Evolutionary conservation across 2,113 vertebrate genomes (phyloP).

Genomic region (Asarcornis scutulata): DNA sequence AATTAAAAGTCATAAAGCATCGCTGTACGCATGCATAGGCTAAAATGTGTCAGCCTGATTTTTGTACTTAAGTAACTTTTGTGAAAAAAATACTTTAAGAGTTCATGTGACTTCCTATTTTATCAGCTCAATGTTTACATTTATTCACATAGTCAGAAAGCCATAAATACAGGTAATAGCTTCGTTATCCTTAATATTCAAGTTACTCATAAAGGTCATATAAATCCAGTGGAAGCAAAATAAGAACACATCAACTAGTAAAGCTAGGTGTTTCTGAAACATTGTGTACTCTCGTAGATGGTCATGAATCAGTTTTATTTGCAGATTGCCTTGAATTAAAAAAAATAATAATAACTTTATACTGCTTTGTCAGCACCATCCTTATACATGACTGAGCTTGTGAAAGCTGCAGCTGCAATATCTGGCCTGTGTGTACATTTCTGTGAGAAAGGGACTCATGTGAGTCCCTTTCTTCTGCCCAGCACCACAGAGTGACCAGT

Average conservation of each 20-base stretch:
- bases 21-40: background rate
- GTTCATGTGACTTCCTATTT: background rate
- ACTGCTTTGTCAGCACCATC: background rate
- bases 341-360: background rate
- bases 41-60: background rate
- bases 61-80: background rate
- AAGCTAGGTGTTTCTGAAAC: background rate
- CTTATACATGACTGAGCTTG: background rate
- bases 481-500: background rate
- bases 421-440: background rate
- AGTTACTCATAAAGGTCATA: background rate
- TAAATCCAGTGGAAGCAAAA: background rate
- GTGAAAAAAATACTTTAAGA: background rate
- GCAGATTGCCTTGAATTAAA: background rate
- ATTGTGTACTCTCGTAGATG: background rate
- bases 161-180: background rate
- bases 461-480: background rate
- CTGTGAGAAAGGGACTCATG: too few relatives aligned
- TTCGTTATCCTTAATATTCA: background rate
- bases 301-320: background rate
- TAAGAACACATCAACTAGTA: background rate
- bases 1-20: background rate
- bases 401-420: background rate
- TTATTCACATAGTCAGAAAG: background rate
- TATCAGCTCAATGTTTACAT: background rate